Percentiles rank a stretch among this genome's conserved stretches.
These are phyloP conservation scores for Cossypha dichroa DNA, from an alignment of 2,797 vertebrate species.

Conservation along the genomic window DNA sequence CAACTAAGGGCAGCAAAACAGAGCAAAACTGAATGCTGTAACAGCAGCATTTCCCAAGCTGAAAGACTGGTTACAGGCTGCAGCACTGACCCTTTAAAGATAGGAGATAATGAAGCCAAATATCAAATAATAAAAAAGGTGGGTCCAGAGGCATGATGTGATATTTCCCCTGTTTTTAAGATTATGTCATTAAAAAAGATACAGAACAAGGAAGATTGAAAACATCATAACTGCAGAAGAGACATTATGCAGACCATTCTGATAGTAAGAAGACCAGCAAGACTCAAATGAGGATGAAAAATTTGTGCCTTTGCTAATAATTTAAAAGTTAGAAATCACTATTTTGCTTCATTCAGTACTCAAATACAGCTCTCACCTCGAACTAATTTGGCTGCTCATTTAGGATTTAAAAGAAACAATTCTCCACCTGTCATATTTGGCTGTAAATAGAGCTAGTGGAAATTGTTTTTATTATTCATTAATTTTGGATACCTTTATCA, in stretches of 20 bases:
- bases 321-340: not conserved
- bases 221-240: not conserved
- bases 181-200: not conserved
- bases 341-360: not conserved
- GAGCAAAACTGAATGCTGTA: constrained; percentile 35
- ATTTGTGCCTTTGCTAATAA: not conserved
- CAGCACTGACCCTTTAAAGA: not conserved
- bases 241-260: not conserved
- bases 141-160: not conserved
- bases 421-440: not conserved
- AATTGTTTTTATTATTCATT: not conserved
- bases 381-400: not conserved
- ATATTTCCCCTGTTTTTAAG: not conserved
- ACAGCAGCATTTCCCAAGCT: constrained; percentile 30
- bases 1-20: constrained; percentile 48
- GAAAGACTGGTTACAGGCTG: constrained; percentile 50
- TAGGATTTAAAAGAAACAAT: not conserved
- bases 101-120: not conserved
- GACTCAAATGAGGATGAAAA: not conserved
- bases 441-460: not conserved
- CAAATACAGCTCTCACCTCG: not conserved
- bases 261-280: not conserved
- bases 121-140: not conserved
- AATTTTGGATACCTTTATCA: not conserved
- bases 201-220: not conserved